These are phyloP conservation scores for Trichogramma pretiosum DNA, from an alignment of 1,140 invertebrate species.

Conservation along the genomic window DNA sequence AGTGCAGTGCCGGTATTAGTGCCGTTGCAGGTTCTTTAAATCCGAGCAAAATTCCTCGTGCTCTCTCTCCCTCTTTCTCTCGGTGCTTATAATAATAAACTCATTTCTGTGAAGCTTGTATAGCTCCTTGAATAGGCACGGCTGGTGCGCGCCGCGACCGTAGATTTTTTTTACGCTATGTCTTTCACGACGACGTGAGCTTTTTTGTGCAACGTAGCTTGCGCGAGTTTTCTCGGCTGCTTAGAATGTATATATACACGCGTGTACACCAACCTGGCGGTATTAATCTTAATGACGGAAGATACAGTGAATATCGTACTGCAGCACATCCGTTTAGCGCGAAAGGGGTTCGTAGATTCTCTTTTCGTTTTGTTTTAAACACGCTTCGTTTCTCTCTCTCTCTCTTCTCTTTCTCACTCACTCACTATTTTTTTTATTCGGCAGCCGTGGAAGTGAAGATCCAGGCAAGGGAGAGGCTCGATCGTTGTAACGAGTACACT, in stretches of 20 bases:
- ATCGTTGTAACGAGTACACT: not conserved
- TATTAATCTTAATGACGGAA: conserved; percentile 19
- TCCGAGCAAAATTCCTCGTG: no score
- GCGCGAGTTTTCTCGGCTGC: conserved; percentile 10
- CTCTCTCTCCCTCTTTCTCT: no score
- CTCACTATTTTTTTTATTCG: not conserved
- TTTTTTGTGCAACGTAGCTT: conserved; percentile 3
- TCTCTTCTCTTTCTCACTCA: not conserved
- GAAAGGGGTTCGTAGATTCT: not conserved
- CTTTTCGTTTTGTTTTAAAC: no score
- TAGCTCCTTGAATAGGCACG: conserved; percentile 5
- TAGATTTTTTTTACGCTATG: no score
- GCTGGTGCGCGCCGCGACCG: not conserved
- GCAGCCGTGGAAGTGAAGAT: not conserved
- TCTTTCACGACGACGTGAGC: conserved; percentile 6
- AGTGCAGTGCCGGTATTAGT: no score
- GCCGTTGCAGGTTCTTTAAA: no score
- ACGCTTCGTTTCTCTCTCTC: no score
- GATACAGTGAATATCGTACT: no score
- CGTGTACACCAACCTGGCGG: no score
- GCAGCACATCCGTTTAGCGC: conserved; percentile 13
- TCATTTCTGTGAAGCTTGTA: no score
- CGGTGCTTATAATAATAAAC: no score
- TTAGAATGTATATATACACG: conserved; percentile 1
- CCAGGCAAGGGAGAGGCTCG: no score